Conservation (phyloP, 2,113 vertebrate species). For the Bettongia penicillata region DNA sequence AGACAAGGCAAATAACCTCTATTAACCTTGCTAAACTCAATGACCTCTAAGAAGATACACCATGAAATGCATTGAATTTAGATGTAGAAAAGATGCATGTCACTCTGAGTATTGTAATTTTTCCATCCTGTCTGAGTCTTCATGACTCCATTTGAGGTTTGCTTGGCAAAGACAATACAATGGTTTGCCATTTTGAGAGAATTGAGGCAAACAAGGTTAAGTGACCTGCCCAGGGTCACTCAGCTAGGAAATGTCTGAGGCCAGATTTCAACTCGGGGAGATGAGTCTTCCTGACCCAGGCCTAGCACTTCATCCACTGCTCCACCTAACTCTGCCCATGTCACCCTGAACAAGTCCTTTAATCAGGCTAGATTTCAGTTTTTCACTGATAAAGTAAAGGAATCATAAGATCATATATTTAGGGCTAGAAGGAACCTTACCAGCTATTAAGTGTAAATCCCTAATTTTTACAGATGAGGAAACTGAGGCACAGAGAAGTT, state of each 20-base stretch:
- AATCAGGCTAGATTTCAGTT: not conserved
- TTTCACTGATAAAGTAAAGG: not conserved
- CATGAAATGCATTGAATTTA: not conserved
- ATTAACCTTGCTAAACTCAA: conserved; percentile 13
- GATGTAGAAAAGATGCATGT: not conserved
- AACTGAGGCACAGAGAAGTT: not conserved
- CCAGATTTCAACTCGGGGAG: no score
- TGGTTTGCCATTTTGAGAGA: no score
- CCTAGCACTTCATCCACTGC: no score
- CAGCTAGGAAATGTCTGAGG: no score
- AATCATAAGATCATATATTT: not conserved
- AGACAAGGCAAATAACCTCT: not conserved
- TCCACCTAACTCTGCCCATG: not conserved
- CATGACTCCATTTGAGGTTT: no score
- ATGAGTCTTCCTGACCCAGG: no score
- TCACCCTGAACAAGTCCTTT: not conserved
- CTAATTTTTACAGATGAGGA: not conserved
- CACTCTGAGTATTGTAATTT: no score
- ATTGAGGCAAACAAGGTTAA: no score
- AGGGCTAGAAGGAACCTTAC: not conserved
- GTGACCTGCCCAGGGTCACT: no score
- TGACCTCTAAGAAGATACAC: conserved; percentile 26
- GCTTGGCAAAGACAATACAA: no score
- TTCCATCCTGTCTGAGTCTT: no score
- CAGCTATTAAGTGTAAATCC: not conserved